Conservation (phyloP, 2,888 invertebrate species). For the Atethmia centrago region DNA sequence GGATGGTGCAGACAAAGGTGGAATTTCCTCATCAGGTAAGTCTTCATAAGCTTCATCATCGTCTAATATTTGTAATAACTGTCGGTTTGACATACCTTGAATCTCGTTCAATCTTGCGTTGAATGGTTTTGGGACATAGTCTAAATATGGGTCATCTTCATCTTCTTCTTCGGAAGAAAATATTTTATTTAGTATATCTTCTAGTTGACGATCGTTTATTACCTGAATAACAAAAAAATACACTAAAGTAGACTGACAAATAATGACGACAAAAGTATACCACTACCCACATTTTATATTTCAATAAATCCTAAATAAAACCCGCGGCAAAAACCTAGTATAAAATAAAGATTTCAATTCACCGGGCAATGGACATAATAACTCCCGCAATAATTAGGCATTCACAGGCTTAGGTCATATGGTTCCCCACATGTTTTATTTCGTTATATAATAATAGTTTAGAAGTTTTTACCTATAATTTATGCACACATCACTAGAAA, state of each 20-base stretch:
- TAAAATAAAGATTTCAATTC: constrained; percentile 21
- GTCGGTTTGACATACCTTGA: too few relatives aligned
- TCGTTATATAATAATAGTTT: constrained; percentile 14
- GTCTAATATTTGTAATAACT: too few relatives aligned
- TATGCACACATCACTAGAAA: constrained; percentile 35
- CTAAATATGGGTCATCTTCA: too few relatives aligned
- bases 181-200: too few relatives aligned
- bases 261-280: not conserved
- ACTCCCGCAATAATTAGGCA: constrained; percentile 18
- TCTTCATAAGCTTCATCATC: too few relatives aligned
- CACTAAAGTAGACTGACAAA: too few relatives aligned
- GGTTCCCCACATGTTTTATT: constrained; percentile 34
- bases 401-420: constrained; percentile 11
- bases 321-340: constrained; percentile 15
- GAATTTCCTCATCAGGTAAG: not conserved
- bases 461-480: constrained; percentile 22
- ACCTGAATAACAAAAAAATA: too few relatives aligned
- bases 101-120: too few relatives aligned
- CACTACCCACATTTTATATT: constrained; percentile 2
- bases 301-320: constrained; percentile 19
- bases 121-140: too few relatives aligned
- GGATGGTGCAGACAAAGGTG: not conserved
- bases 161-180: too few relatives aligned
- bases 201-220: too few relatives aligned
- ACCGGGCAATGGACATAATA: constrained; percentile 25